Conservation (phyloP, 2,113 vertebrate species). For the Otis tarda region DNA sequence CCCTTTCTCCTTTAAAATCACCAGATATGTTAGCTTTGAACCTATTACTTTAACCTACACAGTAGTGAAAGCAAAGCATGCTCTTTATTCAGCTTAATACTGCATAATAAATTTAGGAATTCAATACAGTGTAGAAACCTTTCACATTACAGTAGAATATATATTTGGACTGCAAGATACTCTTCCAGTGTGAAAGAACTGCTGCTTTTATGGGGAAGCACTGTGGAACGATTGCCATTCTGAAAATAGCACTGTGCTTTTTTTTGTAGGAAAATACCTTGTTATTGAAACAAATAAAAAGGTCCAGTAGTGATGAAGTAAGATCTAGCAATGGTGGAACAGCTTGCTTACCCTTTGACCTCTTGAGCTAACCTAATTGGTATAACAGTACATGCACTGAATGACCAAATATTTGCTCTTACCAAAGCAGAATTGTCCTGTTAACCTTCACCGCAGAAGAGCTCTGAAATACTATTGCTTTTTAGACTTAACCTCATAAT, state of each 20-base stretch:
- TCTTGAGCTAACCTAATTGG: neutral
- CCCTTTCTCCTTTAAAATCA: neutral
- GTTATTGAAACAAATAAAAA: neutral
- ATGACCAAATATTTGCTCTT: neutral
- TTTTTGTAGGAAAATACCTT: neutral
- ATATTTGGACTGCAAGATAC: neutral
- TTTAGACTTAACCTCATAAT: neutral
- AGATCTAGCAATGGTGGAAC: neutral
- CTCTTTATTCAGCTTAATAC: neutral
- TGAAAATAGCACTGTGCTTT: neutral
- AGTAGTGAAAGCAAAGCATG: neutral
- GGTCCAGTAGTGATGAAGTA: neutral
- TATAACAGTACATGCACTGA: neutral
- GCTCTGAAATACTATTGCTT: neutral
- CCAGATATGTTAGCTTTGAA: neutral
- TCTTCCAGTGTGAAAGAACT: neutral
- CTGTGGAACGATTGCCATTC: neutral
- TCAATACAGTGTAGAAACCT: neutral
- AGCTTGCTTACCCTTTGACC: neutral
- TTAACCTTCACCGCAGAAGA: neutral
- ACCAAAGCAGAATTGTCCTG: neutral
- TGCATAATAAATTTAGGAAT: neutral
- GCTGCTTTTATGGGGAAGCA: neutral
- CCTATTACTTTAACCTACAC: neutral
- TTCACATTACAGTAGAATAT: neutral